Percentiles rank a stretch among this genome's conserved stretches.
Evolutionary conservation across 2,113 vertebrate genomes (phyloP).

Genomic region (Theristicus caerulescens): DNA sequence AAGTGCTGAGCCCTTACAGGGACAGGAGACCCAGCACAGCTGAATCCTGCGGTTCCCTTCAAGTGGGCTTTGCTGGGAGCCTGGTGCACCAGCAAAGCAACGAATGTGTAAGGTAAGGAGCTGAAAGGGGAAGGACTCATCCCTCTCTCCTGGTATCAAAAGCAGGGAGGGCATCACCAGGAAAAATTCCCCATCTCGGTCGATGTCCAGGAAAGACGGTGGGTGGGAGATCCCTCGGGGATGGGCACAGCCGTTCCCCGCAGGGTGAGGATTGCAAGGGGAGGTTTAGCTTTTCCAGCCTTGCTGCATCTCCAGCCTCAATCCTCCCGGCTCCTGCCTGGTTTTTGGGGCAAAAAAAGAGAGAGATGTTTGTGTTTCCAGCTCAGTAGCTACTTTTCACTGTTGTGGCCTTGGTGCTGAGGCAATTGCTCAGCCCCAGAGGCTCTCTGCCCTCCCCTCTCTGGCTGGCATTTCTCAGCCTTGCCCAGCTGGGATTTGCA

Average conservation of each 20-base stretch:
- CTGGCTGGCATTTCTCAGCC: not conserved
- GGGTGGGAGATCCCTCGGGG: not conserved
- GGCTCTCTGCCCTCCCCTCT: not conserved
- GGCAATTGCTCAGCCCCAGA: not conserved
- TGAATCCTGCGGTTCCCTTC: not conserved
- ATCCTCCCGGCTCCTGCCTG: not conserved
- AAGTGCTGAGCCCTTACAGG: not conserved
- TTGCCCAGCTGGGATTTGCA: not conserved
- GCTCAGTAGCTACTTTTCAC: not conserved
- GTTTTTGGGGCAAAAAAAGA: not conserved
- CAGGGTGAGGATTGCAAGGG: not conserved
- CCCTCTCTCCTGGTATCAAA: fast-evolving
- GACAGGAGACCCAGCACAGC: not conserved
- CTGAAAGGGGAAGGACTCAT: not conserved
- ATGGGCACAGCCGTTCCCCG: not conserved
- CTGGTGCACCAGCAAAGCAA: not conserved
- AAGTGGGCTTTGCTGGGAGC: not conserved
- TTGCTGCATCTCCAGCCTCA: not conserved
- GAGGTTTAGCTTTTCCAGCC: not conserved
- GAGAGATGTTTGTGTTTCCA: fast-evolving
- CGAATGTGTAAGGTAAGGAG: fast-evolving
- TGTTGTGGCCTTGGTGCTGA: fast-evolving
- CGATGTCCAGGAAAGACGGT: fast-evolving
- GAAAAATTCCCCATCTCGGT: not conserved
- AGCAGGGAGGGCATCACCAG: not conserved